Percentiles rank a stretch among this genome's conserved stretches.
These are phyloP conservation scores for Crocidura indochinensis DNA, from an alignment of 2,797 vertebrate genomes.

Conservation along the genomic window DNA sequence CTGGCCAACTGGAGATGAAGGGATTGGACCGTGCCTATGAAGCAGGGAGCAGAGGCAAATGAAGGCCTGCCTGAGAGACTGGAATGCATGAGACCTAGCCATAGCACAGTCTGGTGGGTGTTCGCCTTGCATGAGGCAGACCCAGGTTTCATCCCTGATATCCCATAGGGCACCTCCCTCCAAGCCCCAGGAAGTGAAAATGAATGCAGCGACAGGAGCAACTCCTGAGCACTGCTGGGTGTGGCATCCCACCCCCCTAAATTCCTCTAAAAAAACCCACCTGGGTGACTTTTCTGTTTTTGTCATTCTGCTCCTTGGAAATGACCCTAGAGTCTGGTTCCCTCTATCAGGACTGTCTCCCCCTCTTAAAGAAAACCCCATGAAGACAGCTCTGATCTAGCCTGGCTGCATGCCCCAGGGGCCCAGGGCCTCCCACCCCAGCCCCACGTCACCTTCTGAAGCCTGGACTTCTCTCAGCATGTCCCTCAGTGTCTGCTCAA, in stretches of 20 bases:
- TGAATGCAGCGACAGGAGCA: no score
- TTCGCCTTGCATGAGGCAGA: no score
- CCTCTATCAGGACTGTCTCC: no score
- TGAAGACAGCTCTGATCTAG: neutral
- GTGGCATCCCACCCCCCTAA: no score
- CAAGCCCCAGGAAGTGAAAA: no score
- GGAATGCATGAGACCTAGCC: neutral
- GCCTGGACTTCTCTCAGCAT: slow-evolving; percentile 89
- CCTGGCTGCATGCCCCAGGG: neutral
- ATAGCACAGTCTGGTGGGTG: no score
- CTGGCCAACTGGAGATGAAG: slow-evolving; percentile 90
- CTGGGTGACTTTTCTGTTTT: neutral
- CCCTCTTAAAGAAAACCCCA: no score
- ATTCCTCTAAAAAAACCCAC: no score
- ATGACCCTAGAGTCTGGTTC: no score
- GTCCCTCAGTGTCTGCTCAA: slow-evolving; percentile 87
- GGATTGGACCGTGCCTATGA: slow-evolving; percentile 89
- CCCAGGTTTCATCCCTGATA: no score
- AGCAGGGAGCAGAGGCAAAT: slow-evolving; percentile 8
- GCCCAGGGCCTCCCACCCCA: neutral
- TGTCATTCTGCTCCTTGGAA: neutral
- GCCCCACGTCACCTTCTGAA: slow-evolving; percentile 87
- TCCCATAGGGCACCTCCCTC: no score
- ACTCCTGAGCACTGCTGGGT: no score
- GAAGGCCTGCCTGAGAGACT: neutral